Percentiles rank a stretch among this genome's conserved stretches.
phyloP scores from a whole-genome alignment of 2,797 vertebrate genomes.

The Rallus crepitans region DNA sequence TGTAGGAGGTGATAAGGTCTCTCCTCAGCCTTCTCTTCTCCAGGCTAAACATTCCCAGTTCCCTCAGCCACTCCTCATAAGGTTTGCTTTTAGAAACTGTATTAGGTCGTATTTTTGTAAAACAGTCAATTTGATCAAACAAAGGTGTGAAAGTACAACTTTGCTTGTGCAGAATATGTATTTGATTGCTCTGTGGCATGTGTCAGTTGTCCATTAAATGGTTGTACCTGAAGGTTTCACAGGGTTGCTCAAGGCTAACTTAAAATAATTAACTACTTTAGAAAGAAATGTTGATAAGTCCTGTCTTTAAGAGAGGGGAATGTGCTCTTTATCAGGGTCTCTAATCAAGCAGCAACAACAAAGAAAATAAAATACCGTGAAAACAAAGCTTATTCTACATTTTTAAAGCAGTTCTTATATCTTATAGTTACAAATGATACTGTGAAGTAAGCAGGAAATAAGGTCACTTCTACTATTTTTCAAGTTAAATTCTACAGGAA shows the following conservation, averaged over 20 bases:
- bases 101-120: background rate
- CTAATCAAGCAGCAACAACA: background rate
- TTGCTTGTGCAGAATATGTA: background rate
- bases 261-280: background rate
- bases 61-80: too few relatives aligned
- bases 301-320: background rate
- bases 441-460: background rate
- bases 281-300: background rate
- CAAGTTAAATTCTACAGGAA: slow-evolving; percentile 4
- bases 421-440: background rate
- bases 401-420: background rate
- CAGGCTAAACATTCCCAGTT: too few relatives aligned
- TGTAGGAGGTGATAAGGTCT: too few relatives aligned
- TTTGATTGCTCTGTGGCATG: background rate
- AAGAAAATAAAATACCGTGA: background rate
- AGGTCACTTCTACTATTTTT: background rate
- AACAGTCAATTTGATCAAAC: background rate
- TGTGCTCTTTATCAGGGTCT: background rate
- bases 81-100: background rate
- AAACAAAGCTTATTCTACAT: background rate
- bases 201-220: background rate
- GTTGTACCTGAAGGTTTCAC: background rate
- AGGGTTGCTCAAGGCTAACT: background rate
- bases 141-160: background rate
- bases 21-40: too few relatives aligned